phyloP scores from a whole-genome alignment of 2,888 invertebrate species.

The Schrankia costaestrigalis region DNA sequence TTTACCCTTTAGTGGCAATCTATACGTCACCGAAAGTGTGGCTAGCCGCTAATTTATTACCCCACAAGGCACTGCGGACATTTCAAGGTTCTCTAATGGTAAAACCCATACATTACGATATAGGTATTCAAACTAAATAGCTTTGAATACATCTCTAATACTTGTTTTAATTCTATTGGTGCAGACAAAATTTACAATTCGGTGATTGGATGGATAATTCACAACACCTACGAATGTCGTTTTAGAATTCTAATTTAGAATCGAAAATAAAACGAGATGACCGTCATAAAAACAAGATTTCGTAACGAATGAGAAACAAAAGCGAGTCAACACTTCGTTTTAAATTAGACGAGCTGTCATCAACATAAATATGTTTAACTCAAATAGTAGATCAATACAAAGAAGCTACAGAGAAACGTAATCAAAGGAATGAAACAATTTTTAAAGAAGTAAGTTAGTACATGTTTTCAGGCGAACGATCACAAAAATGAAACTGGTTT shows the following conservation, averaged over 20 bases:
- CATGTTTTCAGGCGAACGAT: constrained; percentile 42
- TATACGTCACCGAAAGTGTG: constrained; percentile 21
- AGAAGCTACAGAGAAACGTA: constrained; percentile 25
- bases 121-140: constrained; percentile 19
- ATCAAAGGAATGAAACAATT: constrained; percentile 40
- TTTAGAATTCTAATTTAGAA: too few relatives aligned
- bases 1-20: constrained; percentile 28
- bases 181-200: too few relatives aligned
- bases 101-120: constrained; percentile 12
- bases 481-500: constrained; percentile 59
- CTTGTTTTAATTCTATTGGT: constrained; percentile 5
- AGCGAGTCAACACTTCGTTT: too few relatives aligned
- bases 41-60: constrained; percentile 31
- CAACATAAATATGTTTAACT: constrained; percentile 8
- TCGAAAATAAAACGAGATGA: too few relatives aligned
- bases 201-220: too few relatives aligned
- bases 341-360: neutral
- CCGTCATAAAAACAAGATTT: too few relatives aligned
- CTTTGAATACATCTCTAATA: constrained; percentile 7
- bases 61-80: constrained; percentile 12
- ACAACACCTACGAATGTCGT: too few relatives aligned
- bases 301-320: too few relatives aligned
- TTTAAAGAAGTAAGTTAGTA: constrained; percentile 38
- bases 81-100: constrained; percentile 25
- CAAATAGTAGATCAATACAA: constrained; percentile 8